A percentile compares a stretch with the other conserved stretches of the same genome.
Evolutionary conservation across 1,140 invertebrate genomes (phyloP).

Genomic region (Platyura marginata): DNA sequence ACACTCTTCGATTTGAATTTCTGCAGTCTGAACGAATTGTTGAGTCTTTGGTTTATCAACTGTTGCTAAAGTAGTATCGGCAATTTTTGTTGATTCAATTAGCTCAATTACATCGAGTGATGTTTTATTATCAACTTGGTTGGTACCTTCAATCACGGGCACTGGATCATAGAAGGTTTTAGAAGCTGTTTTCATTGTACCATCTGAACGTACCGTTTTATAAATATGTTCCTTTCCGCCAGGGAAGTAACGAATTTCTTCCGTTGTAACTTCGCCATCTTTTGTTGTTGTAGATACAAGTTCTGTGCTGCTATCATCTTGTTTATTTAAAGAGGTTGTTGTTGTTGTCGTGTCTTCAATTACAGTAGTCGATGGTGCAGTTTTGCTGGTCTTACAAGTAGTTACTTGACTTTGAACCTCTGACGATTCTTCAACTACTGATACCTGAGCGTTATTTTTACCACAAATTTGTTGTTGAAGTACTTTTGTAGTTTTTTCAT

Average conservation of each 20-base stretch:
- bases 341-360: neutral
- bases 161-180: conserved; percentile 23
- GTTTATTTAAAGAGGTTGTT: conserved; percentile 13
- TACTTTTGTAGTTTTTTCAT: too few relatives aligned
- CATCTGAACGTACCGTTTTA: conserved; percentile 18
- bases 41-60: too few relatives aligned
- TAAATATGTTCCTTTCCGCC: conserved; percentile 22
- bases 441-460: too few relatives aligned
- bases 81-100: too few relatives aligned
- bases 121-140: conserved; percentile 17
- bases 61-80: too few relatives aligned
- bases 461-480: too few relatives aligned
- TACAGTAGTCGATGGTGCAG: neutral
- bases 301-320: conserved; percentile 21
- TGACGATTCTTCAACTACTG: too few relatives aligned
- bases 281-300: conserved; percentile 14
- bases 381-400: neutral
- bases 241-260: conserved; percentile 16
- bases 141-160: conserved; percentile 9
- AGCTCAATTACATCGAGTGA: too few relatives aligned
- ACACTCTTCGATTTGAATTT: too few relatives aligned
- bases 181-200: conserved; percentile 21
- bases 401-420: neutral
- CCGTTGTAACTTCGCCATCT: conserved; percentile 15
- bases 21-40: too few relatives aligned